phyloP scores from a whole-genome alignment of 2,888 invertebrate genomes.

The Synergus gifuensis region DNA sequence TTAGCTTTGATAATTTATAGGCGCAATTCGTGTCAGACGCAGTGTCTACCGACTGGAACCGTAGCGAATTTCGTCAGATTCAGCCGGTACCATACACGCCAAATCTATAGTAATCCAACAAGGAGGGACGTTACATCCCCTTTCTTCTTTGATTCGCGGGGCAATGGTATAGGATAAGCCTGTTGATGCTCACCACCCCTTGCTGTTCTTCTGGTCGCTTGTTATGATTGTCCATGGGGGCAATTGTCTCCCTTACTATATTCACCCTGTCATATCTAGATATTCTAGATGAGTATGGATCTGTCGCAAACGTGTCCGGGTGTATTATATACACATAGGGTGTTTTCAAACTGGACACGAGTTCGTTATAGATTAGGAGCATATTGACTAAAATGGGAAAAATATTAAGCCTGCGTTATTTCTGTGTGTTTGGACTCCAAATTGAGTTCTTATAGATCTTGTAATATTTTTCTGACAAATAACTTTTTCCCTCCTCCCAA shows the following conservation, averaged over 20 bases:
- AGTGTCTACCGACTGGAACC: constrained; percentile 61
- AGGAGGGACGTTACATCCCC: constrained; percentile 52
- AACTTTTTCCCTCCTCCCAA: too few species aligned
- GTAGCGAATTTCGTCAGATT: constrained; percentile 69
- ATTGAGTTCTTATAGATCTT: neutral
- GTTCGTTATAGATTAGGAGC: neutral
- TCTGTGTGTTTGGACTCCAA: neutral
- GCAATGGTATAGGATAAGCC: constrained; percentile 48
- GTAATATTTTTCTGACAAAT: neutral
- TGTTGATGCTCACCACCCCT: constrained; percentile 51
- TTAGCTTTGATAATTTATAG: constrained; percentile 76
- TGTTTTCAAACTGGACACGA: constrained; percentile 5
- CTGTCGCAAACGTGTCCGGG: neutral
- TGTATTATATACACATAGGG: neutral
- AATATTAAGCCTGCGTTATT: neutral
- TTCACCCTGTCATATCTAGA: constrained; percentile 12
- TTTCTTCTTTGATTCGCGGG: constrained; percentile 51
- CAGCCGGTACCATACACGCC: constrained; percentile 15
- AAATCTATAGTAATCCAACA: constrained; percentile 47
- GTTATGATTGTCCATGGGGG: constrained; percentile 62
- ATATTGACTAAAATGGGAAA: neutral
- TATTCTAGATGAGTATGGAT: neutral
- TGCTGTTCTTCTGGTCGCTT: constrained; percentile 58
- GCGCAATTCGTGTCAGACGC: constrained; percentile 70
- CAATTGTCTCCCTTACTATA: constrained; percentile 21